Evolutionary conservation across 1,140 invertebrate genomes (phyloP).

Genomic region (Tetramorium parvispinum): DNA sequence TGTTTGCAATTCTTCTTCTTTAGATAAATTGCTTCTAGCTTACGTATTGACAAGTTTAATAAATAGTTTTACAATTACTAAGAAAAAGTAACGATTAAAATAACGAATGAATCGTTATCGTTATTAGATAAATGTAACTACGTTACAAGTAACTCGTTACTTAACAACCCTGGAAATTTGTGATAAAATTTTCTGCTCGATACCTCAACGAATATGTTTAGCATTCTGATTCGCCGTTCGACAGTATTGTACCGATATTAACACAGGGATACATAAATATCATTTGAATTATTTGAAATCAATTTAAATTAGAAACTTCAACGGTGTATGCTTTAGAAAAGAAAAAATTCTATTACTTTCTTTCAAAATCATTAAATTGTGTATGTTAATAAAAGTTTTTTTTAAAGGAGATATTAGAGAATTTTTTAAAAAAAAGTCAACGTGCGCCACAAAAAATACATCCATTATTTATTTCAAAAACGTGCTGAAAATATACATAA

Average conservation of each 20-base stretch:
- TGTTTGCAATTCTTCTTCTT: no score
- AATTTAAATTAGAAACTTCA: background rate
- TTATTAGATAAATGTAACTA: no score
- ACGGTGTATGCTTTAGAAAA: background rate
- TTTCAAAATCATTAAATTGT: background rate
- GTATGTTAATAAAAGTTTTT: background rate
- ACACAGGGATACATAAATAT: background rate
- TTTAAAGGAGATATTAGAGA: background rate
- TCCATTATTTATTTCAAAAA: background rate
- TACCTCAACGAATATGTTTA: slow-evolving; percentile 18
- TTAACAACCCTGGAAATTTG: no score
- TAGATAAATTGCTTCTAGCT: no score
- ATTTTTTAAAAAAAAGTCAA: background rate
- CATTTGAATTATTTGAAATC: background rate
- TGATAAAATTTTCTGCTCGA: background rate
- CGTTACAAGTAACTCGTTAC: no score
- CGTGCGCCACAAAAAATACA: background rate
- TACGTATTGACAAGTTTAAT: no score
- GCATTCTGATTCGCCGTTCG: background rate
- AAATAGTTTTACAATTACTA: no score
- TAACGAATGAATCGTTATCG: no score
- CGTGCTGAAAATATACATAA: background rate
- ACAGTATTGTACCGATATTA: background rate
- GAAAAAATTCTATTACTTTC: background rate
- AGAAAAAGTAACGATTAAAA: no score